phyloP scores from a whole-genome alignment of 1,140 invertebrate genomes.

The Drosophila kurseongensis region DNA sequence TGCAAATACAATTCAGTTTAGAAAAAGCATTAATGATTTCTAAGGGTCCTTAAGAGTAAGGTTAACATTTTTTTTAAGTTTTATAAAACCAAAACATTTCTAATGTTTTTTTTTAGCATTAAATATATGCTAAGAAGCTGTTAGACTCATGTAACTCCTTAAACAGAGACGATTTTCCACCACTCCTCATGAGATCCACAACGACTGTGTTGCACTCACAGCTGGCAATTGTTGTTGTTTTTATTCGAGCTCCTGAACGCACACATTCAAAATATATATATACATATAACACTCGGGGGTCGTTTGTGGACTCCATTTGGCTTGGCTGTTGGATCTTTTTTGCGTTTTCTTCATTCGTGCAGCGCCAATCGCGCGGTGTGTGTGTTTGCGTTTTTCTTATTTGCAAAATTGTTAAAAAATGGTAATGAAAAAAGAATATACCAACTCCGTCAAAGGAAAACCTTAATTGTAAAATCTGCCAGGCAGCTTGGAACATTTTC shows the following conservation, averaged over 20 bases:
- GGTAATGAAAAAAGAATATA: slow-evolving; percentile 9
- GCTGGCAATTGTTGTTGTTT: slow-evolving; percentile 78
- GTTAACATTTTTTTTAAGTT: too few relatives aligned
- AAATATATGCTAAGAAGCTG: not conserved
- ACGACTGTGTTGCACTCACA: slow-evolving; percentile 50
- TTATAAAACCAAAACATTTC: too few relatives aligned
- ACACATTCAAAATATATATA: not conserved
- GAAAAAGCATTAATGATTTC: too few relatives aligned
- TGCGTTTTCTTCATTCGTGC: slow-evolving; percentile 75
- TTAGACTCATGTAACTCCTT: not conserved
- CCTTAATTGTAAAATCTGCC: too few relatives aligned
- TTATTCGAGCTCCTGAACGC: slow-evolving; percentile 34
- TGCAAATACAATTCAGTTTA: too few relatives aligned
- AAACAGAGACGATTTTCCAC: slow-evolving; percentile 20
- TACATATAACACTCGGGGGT: slow-evolving; percentile 3
- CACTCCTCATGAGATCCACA: slow-evolving; percentile 43
- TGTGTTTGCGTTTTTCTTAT: slow-evolving; percentile 70
- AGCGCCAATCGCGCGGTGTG: slow-evolving; percentile 74
- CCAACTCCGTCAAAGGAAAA: not conserved
- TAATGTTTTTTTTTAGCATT: not conserved
- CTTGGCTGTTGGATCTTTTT: slow-evolving; percentile 64
- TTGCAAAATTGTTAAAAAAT: slow-evolving; percentile 41
- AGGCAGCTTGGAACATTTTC: not conserved
- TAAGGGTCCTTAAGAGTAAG: too few relatives aligned
- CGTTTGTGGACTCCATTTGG: slow-evolving; percentile 72